phyloP scores from a whole-genome alignment of 92 coral and sea anemone species.

The Phenganax subtilis region DNA sequence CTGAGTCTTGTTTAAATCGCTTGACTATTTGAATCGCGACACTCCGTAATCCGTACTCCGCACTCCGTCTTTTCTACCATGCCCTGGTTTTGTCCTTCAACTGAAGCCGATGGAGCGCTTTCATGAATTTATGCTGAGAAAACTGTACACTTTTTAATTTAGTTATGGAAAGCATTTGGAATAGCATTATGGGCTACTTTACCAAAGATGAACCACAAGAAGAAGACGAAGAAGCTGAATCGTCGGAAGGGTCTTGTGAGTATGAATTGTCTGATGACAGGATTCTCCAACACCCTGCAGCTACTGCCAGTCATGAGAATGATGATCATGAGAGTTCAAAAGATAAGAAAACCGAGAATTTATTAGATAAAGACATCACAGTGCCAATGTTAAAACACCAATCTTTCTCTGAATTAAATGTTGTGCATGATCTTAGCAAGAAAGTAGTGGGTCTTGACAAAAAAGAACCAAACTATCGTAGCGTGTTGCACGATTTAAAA shows the following conservation, averaged over 20 bases:
- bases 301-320: no score
- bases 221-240: not conserved
- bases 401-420: not conserved
- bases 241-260: slow-evolving; percentile 2
- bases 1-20: no score
- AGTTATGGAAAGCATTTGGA: slow-evolving; percentile 3
- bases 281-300: not conserved
- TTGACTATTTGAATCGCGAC: no score
- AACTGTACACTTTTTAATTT: not conserved
- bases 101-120: no score
- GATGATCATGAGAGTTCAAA: not conserved
- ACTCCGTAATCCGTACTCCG: no score
- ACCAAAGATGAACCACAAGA: not conserved
- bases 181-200: not conserved
- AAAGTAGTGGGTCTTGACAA: not conserved
- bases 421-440: not conserved
- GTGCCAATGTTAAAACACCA: not conserved
- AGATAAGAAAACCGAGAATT: not conserved
- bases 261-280: not conserved
- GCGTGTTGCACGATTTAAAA: not conserved
- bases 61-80: no score
- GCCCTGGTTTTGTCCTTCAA: no score
- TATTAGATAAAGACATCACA: not conserved
- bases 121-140: no score
- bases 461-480: not conserved